Percentiles rank a stretch among this genome's conserved stretches.
These are phyloP conservation scores for Edolisoma coerulescens DNA, from an alignment of 2,113 vertebrate species.

Conservation along the genomic window DNA sequence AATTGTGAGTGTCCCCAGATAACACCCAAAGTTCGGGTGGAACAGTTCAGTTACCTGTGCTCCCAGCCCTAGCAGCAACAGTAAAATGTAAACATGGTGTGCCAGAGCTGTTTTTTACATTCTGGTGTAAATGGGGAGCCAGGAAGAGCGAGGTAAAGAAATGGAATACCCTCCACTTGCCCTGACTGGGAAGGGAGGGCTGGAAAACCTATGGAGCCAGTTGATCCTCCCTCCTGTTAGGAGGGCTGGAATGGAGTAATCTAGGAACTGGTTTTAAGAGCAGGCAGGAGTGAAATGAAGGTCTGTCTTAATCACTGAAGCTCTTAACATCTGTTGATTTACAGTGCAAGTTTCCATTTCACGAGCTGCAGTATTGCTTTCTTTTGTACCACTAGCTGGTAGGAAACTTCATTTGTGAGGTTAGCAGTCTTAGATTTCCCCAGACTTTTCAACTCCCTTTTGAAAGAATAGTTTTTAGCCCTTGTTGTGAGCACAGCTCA, in stretches of 20 bases:
- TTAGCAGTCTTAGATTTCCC: background rate
- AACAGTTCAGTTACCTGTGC: background rate
- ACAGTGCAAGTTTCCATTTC: background rate
- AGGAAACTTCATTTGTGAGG: background rate
- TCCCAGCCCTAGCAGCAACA: background rate
- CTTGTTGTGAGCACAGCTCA: background rate
- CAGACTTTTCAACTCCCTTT: background rate
- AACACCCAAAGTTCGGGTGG: background rate
- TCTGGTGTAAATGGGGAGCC: background rate
- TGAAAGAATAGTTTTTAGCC: background rate
- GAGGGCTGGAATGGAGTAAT: background rate
- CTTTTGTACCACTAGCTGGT: background rate
- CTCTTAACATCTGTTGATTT: background rate
- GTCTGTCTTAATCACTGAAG: background rate
- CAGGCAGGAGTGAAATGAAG: background rate
- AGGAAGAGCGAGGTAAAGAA: background rate
- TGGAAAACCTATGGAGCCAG: background rate
- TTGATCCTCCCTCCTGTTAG: background rate
- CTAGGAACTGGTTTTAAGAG: background rate
- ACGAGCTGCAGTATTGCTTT: background rate
- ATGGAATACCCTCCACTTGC: background rate
- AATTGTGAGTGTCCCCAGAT: fast-evolving
- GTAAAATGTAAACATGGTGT: background rate
- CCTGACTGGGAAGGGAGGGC: background rate
- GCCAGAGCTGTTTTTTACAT: background rate